Evolutionary conservation across 2,888 invertebrate species (phyloP).

Genomic region (Malachius bipustulatus): DNA sequence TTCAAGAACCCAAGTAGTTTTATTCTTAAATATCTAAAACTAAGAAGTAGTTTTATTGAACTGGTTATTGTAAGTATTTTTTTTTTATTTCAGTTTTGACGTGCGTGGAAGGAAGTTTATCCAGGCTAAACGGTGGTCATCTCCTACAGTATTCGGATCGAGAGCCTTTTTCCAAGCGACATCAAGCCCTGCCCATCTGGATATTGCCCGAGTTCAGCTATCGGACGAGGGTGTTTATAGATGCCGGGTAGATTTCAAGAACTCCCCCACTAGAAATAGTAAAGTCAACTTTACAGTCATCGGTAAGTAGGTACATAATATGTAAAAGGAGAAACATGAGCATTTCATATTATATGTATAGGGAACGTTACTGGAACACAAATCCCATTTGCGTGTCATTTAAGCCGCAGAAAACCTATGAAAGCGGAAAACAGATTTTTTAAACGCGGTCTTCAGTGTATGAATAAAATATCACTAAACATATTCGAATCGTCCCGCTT

Average conservation of each 20-base stretch:
- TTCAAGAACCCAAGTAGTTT: no score
- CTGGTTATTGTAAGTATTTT: slow-evolving; percentile 12
- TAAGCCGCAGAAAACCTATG: no score
- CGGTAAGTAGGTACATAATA: slow-evolving; percentile 53
- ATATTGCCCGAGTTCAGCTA: slow-evolving; percentile 45
- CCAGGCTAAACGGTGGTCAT: slow-evolving; percentile 47
- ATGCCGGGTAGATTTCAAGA: slow-evolving; percentile 62
- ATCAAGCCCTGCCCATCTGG: slow-evolving; percentile 45
- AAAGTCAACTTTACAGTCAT: slow-evolving; percentile 66
- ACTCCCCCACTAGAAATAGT: slow-evolving; percentile 59
- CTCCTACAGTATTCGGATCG: slow-evolving; percentile 43
- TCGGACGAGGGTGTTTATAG: slow-evolving; percentile 59
- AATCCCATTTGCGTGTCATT: no score
- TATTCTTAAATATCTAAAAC: no score
- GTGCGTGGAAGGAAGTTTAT: slow-evolving; percentile 43
- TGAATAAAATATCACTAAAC: no score
- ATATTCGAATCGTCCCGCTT: no score
- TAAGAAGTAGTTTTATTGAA: no score
- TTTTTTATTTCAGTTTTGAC: slow-evolving; percentile 44
- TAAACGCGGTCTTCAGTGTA: no score
- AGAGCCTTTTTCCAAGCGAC: slow-evolving; percentile 46
- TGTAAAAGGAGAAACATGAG: no score
- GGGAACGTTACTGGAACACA: no score
- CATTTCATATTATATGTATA: no score
- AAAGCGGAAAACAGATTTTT: no score